phyloP scores from a whole-genome alignment of 2,888 invertebrate species.

The Hypomecis punctinalis region DNA sequence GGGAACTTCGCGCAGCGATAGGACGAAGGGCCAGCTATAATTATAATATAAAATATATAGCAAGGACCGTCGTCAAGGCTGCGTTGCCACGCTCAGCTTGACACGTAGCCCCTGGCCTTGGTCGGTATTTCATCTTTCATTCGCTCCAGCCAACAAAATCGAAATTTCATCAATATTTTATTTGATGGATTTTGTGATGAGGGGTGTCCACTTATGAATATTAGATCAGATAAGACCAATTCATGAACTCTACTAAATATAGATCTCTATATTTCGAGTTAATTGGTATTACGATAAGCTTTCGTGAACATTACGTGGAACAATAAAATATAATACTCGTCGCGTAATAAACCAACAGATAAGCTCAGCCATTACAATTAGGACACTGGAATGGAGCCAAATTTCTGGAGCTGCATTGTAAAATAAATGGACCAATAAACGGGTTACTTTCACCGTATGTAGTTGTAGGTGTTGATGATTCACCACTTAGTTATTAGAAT shows the following conservation, averaged over 20 bases:
- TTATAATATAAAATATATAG: slow-evolving; percentile 45
- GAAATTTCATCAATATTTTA: slow-evolving; percentile 37
- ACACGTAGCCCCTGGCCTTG: slow-evolving; percentile 60
- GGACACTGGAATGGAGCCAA: slow-evolving; percentile 54
- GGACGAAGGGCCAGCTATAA: slow-evolving; percentile 66
- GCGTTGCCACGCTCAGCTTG: slow-evolving; percentile 45
- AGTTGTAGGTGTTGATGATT: neutral
- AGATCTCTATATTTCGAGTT: neutral
- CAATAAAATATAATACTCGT: neutral
- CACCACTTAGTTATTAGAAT: too few relatives aligned
- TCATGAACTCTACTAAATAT: slow-evolving; percentile 1
- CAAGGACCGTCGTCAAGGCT: slow-evolving; percentile 68
- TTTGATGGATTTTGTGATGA: slow-evolving; percentile 13
- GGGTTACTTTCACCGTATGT: neutral
- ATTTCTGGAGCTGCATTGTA: slow-evolving; percentile 36
- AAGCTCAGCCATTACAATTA: slow-evolving; percentile 45
- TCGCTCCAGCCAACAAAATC: slow-evolving; percentile 36
- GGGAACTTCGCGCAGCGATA: slow-evolving; percentile 65
- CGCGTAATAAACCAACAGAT: neutral
- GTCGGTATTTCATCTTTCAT: slow-evolving; percentile 32
- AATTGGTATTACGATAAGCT: slow-evolving; percentile 6
- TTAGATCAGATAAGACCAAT: slow-evolving; percentile 7
- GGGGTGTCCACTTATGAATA: slow-evolving; percentile 8
- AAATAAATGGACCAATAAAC: slow-evolving; percentile 10
- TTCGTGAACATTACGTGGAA: neutral